These are phyloP conservation scores for Galendromus occidentalis DNA, from an alignment of 1,140 invertebrate genomes.

Conservation along the genomic window DNA sequence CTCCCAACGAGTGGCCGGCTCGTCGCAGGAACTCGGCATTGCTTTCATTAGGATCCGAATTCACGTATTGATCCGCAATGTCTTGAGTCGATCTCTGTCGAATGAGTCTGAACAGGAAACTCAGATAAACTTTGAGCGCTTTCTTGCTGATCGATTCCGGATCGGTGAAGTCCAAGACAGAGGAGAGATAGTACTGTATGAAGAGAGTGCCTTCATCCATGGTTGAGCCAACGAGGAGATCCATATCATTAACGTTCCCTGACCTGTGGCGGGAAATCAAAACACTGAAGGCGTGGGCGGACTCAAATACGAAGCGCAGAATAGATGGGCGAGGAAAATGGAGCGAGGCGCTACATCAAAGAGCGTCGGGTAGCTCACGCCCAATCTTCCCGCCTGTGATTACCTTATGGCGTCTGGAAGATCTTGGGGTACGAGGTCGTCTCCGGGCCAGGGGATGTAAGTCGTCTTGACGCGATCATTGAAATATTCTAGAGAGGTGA, in stretches of 20 bases:
- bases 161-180: slow-evolving; percentile 10
- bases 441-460: slow-evolving; percentile 5
- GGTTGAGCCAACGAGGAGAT: slow-evolving; percentile 10
- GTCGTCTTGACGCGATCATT: slow-evolving; percentile 6
- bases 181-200: slow-evolving; percentile 3
- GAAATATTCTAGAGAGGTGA: neutral
- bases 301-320: neutral
- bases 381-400: too few relatives aligned
- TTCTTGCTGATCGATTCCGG: neutral
- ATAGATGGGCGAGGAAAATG: too few relatives aligned
- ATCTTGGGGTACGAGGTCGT: slow-evolving; percentile 5
- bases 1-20: neutral
- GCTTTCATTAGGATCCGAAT: slow-evolving; percentile 11
- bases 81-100: slow-evolving; percentile 16
- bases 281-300: neutral
- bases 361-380: neutral
- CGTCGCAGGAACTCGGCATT: neutral
- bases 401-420: slow-evolving; percentile 6
- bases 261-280: neutral
- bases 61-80: slow-evolving; percentile 17
- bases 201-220: slow-evolving; percentile 10
- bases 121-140: slow-evolving; percentile 3
- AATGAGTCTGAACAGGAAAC: slow-evolving; percentile 14
- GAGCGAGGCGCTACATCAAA: too few relatives aligned
- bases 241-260: slow-evolving; percentile 1